Base-by-base conservation (phyloP, 2,797 vertebrate genomes). In the Tenualosa thibaudeaui region DNA sequence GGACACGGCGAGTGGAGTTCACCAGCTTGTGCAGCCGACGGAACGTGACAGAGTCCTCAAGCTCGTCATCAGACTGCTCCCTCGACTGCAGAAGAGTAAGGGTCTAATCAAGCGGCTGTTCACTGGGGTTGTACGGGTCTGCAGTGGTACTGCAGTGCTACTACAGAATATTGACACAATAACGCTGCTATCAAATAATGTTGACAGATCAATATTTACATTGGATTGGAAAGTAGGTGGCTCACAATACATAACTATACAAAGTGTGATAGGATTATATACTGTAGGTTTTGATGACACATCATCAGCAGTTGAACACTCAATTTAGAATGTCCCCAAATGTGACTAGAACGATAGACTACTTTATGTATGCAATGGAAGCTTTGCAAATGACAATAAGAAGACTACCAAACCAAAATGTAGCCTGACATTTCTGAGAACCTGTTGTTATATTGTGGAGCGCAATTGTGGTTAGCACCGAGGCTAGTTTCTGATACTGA, bases 1-100 rank as follows among this genome's bases (percentile, higher is more conserved):
- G 96, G 91, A 99, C 98, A 88, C 98, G 96, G 62, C 98, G 98
- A 81, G 98, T 99, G 22, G 98, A 99, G 94, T 97, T 99, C 51
- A 99, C 98, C 94, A 99, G 95, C 91, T 98, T 99, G 93, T 99
- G 98, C 89, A 99, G 95, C 85, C 98, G 95, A 91, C 97, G 98
- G 93, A 99, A 99, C 94, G 99, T 99, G 37, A 78, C 5, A 92
- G 97, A 97, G 91, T 99, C 98, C 92, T 99, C 98, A 91, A 98
- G 97, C 93, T 99, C 98, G 86, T 99, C 98, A 0, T 99, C 98
- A 0, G 98, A 99, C 93, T 97, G 98, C 91, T 99, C 98, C 91
- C 96, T 97, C 91, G 98, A 99, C 98, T 99, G 93, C 89, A 90
- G 92, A 89, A 43, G 17, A 78, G 15, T 75, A 5, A 43, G 5